Evolutionary conservation across 2,797 vertebrate genomes (phyloP).

Genomic region (Microctenopoma lineatum): DNA sequence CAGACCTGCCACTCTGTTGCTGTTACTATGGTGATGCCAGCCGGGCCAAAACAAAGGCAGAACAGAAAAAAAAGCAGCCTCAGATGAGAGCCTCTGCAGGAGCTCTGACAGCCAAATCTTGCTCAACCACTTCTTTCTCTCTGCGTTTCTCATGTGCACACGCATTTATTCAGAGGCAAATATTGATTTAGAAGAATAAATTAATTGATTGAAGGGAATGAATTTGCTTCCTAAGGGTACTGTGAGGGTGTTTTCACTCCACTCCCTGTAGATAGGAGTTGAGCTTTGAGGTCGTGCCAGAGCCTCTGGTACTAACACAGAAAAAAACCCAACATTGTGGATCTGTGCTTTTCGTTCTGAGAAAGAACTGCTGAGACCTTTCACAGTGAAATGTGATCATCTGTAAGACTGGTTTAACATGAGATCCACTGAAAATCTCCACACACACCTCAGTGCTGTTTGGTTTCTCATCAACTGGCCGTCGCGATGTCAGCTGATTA

Average conservation of each 20-base stretch:
- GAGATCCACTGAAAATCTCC: not conserved
- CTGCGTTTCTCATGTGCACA: slow-evolving; percentile 15
- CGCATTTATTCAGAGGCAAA: slow-evolving; percentile 38
- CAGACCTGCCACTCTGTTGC: slow-evolving; percentile 56
- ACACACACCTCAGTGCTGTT: not conserved
- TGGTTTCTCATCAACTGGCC: slow-evolving; percentile 2
- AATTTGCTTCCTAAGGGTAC: slow-evolving; percentile 23
- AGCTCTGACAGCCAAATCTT: slow-evolving; percentile 54
- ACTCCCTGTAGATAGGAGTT: slow-evolving; percentile 13
- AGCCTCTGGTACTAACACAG: not conserved
- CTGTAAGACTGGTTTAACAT: not conserved
- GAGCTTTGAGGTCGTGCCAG: not conserved
- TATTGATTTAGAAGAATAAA: slow-evolving; percentile 48
- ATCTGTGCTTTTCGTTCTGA: slow-evolving; percentile 19
- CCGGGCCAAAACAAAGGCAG: slow-evolving; percentile 70
- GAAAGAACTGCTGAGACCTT: slow-evolving; percentile 16
- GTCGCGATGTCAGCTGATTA: not conserved
- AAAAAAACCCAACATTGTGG: slow-evolving; percentile 12
- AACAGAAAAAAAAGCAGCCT: slow-evolving; percentile 65
- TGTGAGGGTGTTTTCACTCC: slow-evolving; percentile 12
- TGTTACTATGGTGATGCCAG: slow-evolving; percentile 79
- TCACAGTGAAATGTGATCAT: slow-evolving; percentile 22
- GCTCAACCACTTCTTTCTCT: slow-evolving; percentile 29
- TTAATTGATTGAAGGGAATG: slow-evolving; percentile 15
- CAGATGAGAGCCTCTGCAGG: slow-evolving; percentile 65